Evolutionary conservation across 2,113 vertebrate species (phyloP).

Genomic region (Bujurquina vittata): DNA sequence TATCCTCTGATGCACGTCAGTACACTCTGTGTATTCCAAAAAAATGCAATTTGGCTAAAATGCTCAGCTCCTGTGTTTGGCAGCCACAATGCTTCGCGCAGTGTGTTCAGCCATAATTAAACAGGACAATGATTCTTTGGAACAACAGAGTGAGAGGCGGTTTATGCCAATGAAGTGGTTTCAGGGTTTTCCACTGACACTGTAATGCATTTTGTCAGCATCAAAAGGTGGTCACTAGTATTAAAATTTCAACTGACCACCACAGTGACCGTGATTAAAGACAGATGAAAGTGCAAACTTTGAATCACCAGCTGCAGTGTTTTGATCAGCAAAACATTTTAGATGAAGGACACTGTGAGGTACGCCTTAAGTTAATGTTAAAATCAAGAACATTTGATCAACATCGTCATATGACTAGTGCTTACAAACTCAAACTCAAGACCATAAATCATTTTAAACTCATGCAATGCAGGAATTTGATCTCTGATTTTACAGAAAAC

Average conservation of each 20-base stretch:
- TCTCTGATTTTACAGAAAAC: background rate
- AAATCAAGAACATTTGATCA: background rate
- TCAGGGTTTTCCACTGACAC: background rate
- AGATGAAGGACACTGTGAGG: background rate
- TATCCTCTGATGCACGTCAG: background rate
- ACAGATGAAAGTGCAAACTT: background rate
- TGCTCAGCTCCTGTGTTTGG: slow-evolving; percentile 11
- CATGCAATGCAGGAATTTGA: no score
- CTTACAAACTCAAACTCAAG: background rate
- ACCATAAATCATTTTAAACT: background rate
- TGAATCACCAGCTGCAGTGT: background rate
- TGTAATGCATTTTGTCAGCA: background rate
- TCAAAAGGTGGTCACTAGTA: background rate
- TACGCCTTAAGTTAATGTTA: background rate
- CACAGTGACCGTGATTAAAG: background rate
- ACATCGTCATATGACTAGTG: background rate
- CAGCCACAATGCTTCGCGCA: slow-evolving; percentile 5
- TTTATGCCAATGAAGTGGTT: slow-evolving; percentile 9
- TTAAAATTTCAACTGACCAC: background rate
- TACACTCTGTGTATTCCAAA: slow-evolving; percentile 3
- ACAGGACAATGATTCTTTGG: slow-evolving; percentile 20
- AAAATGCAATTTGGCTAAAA: slow-evolving; percentile 7
- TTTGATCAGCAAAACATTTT: background rate
- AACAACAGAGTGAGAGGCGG: slow-evolving; percentile 18
- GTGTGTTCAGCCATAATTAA: slow-evolving; percentile 1